Evolutionary conservation across 2,888 invertebrate genomes (phyloP), one percentile per base, ranked within the genome.

Genomic region (Lapara coniferarum): DNA sequence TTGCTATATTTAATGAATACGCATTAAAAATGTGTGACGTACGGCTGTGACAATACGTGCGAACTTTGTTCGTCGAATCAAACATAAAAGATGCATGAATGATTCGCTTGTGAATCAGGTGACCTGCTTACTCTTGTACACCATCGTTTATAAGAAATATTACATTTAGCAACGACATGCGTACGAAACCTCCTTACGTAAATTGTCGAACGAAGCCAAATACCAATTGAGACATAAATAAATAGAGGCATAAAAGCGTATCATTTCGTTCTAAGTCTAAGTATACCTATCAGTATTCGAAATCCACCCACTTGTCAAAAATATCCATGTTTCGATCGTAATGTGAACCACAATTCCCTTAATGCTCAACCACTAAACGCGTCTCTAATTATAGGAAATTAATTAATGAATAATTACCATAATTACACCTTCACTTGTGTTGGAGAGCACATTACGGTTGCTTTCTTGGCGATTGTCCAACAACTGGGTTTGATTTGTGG

Each of bases 1-100:
- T 58, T 49, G 51, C 63, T 63, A 63, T 63, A 63, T 63, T 63
- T 63, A 70, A 70, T 58, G 52, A 66, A 68, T 69, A 59, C 69
- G 53, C 37, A 66, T 66, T 4, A 63, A 46, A 67, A 66, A 14
- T 67, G 67, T 46, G 19, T 46, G 53, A 56, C 67, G 46, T 10
- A 46, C 16, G 14, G 10, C 13, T 49, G 13, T 13, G 49, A 12
- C 46, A 12, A 10, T 10, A 16, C n/a, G 46, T 7, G 46, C 16
- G 49, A 25, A 46, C 49, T 12, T 14, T 49, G 16, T 30, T 14
- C 6, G 10, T 13, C 30, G 14, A 19, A 3, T 55, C 16, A n/a
- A 53, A 16, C 10, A 53, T 16, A 16, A 53, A 7, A 16, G n/a
- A 14, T 13, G 51, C 51, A 13, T 13, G 12, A 10, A 13, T 51